A percentile compares a stretch with the other conserved stretches of the same genome.
phyloP scores from a whole-genome alignment of 2,113 vertebrate species.

The Syngnathus typhle region DNA sequence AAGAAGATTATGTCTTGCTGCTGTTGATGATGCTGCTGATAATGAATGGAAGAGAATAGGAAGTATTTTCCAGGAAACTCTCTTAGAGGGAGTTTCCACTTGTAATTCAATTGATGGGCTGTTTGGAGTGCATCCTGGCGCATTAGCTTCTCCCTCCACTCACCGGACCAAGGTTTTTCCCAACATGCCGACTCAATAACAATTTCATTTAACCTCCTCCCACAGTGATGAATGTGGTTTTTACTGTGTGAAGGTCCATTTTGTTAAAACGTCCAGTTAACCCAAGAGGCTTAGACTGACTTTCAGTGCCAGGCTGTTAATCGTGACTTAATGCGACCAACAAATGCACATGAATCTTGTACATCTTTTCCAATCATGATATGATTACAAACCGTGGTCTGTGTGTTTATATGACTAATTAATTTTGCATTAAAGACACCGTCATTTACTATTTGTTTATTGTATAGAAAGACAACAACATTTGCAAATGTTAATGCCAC shows the following conservation, averaged over 20 bases:
- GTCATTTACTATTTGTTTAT: too few relatives aligned
- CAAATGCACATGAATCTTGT: not conserved
- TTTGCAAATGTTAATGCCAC: not conserved
- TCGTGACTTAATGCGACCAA: not conserved
- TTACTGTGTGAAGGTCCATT: conserved; percentile 31
- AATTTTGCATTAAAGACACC: not conserved
- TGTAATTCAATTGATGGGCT: conserved; percentile 57
- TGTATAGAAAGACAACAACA: not conserved
- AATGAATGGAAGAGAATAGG: conserved; percentile 9
- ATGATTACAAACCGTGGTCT: not conserved
- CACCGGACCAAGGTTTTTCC: conserved; percentile 27
- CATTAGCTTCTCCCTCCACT: conserved; percentile 43
- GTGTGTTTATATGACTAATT: not conserved
- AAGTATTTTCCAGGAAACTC: conserved; percentile 55
- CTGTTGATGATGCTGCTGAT: conserved; percentile 37
- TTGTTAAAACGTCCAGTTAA: conserved; percentile 34
- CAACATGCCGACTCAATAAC: conserved; percentile 33
- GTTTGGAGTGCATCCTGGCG: conserved; percentile 41
- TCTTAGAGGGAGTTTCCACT: conserved; percentile 50
- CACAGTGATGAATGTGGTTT: conserved; percentile 8
- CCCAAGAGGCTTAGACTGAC: conserved; percentile 3
- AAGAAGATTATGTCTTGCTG: conserved; percentile 27
- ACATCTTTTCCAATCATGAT: not conserved
- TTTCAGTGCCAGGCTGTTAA: conserved; percentile 14
- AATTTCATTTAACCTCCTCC: conserved; percentile 18